phyloP scores from a whole-genome alignment of 2,797 vertebrate genomes.

The Lerista edwardsae region DNA sequence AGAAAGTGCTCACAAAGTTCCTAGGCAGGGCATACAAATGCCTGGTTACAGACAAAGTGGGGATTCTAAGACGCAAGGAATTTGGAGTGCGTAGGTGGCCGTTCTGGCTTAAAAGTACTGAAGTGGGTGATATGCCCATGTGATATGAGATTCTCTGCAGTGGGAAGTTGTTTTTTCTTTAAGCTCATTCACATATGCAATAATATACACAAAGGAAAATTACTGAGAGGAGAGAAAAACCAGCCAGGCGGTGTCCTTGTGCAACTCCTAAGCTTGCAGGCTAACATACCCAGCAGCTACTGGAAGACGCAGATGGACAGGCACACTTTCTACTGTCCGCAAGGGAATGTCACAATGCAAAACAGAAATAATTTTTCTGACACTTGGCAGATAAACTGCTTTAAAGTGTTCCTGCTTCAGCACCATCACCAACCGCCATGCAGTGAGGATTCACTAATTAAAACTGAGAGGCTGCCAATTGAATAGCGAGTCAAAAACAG shows the following conservation, averaged over 20 bases:
- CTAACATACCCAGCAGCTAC: not conserved
- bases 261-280: not conserved
- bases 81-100: not conserved
- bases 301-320: not conserved
- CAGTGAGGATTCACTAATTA: conserved; percentile 20
- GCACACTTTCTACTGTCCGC: not conserved
- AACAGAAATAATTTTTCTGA: conserved; percentile 11
- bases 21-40: not conserved
- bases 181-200: not conserved
- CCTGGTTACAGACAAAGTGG: not conserved
- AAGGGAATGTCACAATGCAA: conserved; percentile 13
- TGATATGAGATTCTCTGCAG: not conserved
- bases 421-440: not conserved
- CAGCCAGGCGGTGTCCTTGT: conserved; percentile 18
- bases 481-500: not conserved
- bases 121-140: not conserved
- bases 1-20: not conserved
- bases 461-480: conserved; percentile 23
- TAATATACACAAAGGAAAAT: conserved; percentile 7
- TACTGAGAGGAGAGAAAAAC: conserved; percentile 19
- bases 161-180: not conserved
- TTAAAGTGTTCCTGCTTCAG: not conserved
- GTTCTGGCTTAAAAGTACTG: not conserved
- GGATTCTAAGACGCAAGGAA: not conserved
- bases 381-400: conserved; percentile 18